Evolutionary conservation across 2,797 vertebrate genomes (phyloP).

Genomic region (Pseudomugil gertrudae): DNA sequence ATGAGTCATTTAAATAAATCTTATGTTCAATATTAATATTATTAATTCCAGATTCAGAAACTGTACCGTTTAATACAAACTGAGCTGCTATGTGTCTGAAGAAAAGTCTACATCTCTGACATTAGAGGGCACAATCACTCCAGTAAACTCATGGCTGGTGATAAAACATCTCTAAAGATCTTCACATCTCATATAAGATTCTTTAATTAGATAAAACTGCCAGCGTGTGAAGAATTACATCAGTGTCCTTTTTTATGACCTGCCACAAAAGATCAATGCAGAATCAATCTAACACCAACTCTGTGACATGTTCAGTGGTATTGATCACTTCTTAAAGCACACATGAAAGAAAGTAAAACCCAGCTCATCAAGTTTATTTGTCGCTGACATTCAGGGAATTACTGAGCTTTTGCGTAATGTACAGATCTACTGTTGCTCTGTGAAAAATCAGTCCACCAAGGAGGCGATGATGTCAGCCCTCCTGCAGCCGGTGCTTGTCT

Average conservation of each 20-base stretch:
- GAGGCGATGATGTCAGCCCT: constrained; percentile 14
- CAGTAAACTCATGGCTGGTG: constrained; percentile 6
- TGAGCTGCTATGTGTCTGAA: background rate
- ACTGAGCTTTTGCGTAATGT: background rate
- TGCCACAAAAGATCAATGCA: background rate
- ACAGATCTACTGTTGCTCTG: constrained; percentile 9
- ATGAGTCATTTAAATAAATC: background rate
- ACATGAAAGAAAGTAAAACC: background rate
- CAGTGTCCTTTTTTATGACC: constrained; percentile 9
- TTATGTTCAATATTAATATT: background rate
- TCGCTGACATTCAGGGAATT: constrained; percentile 3
- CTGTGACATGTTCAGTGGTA: background rate
- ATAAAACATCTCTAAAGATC: background rate
- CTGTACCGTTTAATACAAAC: background rate
- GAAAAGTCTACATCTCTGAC: constrained; percentile 11
- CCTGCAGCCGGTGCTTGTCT: constrained; percentile 47
- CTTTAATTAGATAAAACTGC: constrained; percentile 21
- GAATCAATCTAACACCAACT: background rate
- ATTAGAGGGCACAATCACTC: constrained; percentile 64
- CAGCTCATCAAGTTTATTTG: background rate
- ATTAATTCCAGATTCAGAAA: background rate
- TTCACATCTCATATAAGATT: constrained; percentile 21
- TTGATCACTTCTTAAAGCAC: background rate
- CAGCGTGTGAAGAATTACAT: constrained; percentile 19
- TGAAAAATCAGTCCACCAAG: constrained; percentile 17